phyloP scores from a whole-genome alignment of 2,113 vertebrate species.

The Neolamprologus caudopunctatus region DNA sequence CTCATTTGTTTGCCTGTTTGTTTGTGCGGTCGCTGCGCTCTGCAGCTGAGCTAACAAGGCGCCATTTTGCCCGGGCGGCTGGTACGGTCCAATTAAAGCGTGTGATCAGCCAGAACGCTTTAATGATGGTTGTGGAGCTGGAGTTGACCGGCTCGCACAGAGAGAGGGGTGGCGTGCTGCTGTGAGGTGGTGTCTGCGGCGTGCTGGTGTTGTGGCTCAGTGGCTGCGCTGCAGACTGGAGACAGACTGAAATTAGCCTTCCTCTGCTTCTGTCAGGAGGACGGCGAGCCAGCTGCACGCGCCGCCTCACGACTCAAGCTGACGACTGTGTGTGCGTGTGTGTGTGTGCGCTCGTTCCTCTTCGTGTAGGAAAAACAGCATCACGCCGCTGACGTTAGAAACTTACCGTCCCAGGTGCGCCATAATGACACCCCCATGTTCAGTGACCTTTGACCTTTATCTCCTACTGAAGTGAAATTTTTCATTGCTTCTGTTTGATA shows the following conservation, averaged over 20 bases:
- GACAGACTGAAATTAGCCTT: slow-evolving; percentile 48
- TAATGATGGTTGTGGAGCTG: slow-evolving; percentile 70
- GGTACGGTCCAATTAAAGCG: slow-evolving; percentile 71
- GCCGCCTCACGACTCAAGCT: background rate
- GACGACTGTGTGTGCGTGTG: background rate
- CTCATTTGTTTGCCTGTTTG: slow-evolving; percentile 61
- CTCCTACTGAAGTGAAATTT: background rate
- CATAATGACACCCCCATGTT: background rate
- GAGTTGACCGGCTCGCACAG: slow-evolving; percentile 49
- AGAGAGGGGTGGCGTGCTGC: slow-evolving; percentile 39
- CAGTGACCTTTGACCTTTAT: background rate
- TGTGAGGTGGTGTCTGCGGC: slow-evolving; percentile 60
- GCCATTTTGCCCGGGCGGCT: slow-evolving; percentile 58
- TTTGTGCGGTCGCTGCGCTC: slow-evolving; percentile 51
- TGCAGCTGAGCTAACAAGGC: slow-evolving; percentile 73
- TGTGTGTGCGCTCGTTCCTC: background rate
- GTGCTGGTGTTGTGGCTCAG: slow-evolving; percentile 55
- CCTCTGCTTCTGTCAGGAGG: slow-evolving; percentile 11
- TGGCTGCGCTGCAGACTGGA: slow-evolving; percentile 52
- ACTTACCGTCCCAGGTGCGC: background rate
- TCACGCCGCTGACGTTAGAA: background rate
- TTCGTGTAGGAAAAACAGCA: background rate
- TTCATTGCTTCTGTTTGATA: background rate
- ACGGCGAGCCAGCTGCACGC: background rate
- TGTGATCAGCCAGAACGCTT: slow-evolving; percentile 76